Percentiles rank a stretch among this genome's conserved stretches.
phyloP scores from a whole-genome alignment of 2,113 vertebrate species.

The Siniperca knerii region DNA sequence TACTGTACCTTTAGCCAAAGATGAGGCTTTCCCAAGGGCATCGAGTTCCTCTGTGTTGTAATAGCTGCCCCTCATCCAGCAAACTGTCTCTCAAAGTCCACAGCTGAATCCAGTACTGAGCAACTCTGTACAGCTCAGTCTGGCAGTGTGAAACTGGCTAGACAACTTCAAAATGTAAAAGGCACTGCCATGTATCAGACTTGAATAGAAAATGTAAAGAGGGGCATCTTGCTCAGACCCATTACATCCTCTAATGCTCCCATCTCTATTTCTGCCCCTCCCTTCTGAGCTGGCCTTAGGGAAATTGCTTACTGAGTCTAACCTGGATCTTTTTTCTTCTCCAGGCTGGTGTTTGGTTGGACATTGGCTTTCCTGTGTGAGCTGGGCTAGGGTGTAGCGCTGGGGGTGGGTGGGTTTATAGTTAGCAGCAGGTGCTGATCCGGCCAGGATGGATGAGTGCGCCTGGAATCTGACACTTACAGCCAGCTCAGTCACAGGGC shows the following conservation, averaged over 20 bases:
- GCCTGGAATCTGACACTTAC: conserved; percentile 87
- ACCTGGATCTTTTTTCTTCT: conserved; percentile 74
- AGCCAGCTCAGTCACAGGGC: conserved; percentile 84
- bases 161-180: conserved; percentile 55
- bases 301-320: conserved; percentile 68
- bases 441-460: conserved; percentile 78
- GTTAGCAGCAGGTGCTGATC: conserved; percentile 89
- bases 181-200: conserved; percentile 65
- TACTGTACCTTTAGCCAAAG: conserved; percentile 80
- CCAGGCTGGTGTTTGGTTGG: conserved; percentile 68
- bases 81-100: conserved; percentile 57
- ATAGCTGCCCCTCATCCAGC: conserved; percentile 59
- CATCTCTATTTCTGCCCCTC: conserved; percentile 76
- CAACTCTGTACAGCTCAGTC: conserved; percentile 46
- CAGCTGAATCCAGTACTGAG: conserved; percentile 38
- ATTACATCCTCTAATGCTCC: conserved; percentile 54
- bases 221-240: conserved; percentile 55
- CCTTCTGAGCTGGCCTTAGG: conserved; percentile 59
- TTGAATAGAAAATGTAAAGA: conserved; percentile 64
- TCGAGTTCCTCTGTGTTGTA: conserved; percentile 62
- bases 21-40: conserved; percentile 65
- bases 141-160: conserved; percentile 44
- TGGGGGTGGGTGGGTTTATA: conserved; percentile 77
- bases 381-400: conserved; percentile 63
- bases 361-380: conserved; percentile 64